These are phyloP conservation scores for Coranthus polyacanthus DNA, from an alignment of 2,797 vertebrate species.

Conservation along the genomic window DNA sequence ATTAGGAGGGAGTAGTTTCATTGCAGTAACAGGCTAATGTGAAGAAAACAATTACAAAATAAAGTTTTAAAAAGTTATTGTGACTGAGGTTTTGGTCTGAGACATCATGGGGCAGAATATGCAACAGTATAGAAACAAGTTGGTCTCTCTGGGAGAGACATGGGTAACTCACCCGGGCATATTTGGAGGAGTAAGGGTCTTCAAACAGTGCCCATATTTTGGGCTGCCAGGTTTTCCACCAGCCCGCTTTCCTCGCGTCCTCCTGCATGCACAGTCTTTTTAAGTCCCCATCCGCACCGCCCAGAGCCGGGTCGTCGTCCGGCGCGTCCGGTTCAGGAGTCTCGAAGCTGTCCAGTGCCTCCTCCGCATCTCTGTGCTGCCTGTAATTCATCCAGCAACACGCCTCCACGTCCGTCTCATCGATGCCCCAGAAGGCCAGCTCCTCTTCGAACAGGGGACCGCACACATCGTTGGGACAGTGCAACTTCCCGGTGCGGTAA, in stretches of 20 bases:
- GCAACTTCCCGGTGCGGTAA: constrained; percentile 94
- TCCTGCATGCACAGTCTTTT: constrained; percentile 93
- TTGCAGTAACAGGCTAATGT: constrained; percentile 10
- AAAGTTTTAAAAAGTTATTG: constrained; percentile 59
- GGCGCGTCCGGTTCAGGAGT: constrained; percentile 87
- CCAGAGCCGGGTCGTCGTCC: constrained; percentile 87
- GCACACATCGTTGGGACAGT: constrained; percentile 94
- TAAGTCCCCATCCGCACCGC: constrained; percentile 90
- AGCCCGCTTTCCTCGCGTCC: constrained; percentile 89
- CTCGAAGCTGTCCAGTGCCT: constrained; percentile 94
- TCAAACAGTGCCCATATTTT: constrained; percentile 94
- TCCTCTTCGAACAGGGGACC: constrained; percentile 95
- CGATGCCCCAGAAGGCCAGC: constrained; percentile 95
- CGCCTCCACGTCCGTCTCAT: constrained; percentile 96
- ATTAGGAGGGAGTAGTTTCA: constrained; percentile 6
- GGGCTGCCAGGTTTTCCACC: constrained; percentile 91
- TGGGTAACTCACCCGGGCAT: constrained; percentile 90
- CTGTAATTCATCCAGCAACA: constrained; percentile 97
- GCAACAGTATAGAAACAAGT: constrained; percentile 52
- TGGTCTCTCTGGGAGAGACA: too few species aligned
- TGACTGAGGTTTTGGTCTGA: constrained; percentile 11
- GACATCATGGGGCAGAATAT: constrained; percentile 16
- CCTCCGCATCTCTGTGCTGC: constrained; percentile 93
- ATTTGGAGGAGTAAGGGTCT: constrained; percentile 94
- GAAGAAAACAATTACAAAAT: constrained; percentile 13